Base-by-base conservation (phyloP, 2,888 invertebrate genomes). In the Tenthredo distinguenda region DNA sequence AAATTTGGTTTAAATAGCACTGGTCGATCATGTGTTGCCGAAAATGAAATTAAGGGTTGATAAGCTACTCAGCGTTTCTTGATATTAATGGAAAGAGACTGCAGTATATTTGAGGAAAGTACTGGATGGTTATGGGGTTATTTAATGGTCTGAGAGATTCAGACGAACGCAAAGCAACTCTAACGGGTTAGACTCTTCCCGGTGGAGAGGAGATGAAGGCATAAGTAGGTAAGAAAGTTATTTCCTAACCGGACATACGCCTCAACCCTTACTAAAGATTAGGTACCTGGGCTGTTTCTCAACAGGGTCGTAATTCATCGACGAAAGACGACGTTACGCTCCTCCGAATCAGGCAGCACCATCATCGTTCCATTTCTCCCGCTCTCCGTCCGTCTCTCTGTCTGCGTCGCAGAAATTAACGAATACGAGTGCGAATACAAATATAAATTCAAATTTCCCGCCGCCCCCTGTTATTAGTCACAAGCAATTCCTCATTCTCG, bases 201-300 rank as follows among this genome's bases (percentile, higher is more conserved):
- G 84, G 85, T 85, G 85, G 76, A 90, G 89, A 93, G 93, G 93
- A 93, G 93, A 93, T 93, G 93, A 93, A 92, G 91, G 89, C 91
- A 90, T 93, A 93, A 93, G 93, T 93, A 93, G 92, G 93, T 93
- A 93, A 93, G 93, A 93, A 93, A 93, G 93, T 93, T 93, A 93
- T 93, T 93, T 93, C 93, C 93, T 91, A 92, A 92, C 93, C 93
- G 93, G 93, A 93, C 93, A 92, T 50, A 47, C 88, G 91, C 90
- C 90, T 91, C 90, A 92, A 92, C 92, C 93, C 93, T 93, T 92
- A 88, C 88, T 86, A 88, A 88, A 84, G 86, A 87, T 86, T 84
- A 86, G 86, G 37, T 84, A 62, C 65, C 85, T 84, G 50, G 40
- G n/a, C 72, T 84, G 85, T 71, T 85, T 65, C 40, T 71, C 68